Conservation (phyloP, 2,797 vertebrate genomes). For the Sebastes paucispinis region DNA sequence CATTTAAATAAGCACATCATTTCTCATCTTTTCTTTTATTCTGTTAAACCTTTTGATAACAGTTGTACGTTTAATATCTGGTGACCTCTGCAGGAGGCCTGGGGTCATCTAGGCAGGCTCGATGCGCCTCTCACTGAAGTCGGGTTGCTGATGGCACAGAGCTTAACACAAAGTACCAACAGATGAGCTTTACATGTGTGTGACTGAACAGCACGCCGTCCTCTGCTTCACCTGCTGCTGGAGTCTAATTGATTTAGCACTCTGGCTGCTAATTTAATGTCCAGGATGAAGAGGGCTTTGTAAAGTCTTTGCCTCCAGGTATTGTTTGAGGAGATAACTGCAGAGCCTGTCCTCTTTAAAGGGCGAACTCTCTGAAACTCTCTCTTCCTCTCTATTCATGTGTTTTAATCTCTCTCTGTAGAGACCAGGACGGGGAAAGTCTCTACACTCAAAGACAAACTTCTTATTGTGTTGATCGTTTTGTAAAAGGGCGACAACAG, state of each 20-base stretch:
- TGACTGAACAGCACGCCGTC: constrained; percentile 9
- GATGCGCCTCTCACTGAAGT: constrained; percentile 12
- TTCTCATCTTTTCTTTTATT: background rate
- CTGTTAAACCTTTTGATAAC: background rate
- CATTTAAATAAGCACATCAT: background rate
- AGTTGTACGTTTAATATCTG: background rate
- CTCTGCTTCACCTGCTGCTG: constrained; percentile 28
- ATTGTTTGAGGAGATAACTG: constrained; percentile 70
- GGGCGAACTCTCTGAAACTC: constrained; percentile 6
- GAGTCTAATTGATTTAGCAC: constrained; percentile 70
- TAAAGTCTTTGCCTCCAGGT: constrained; percentile 62
- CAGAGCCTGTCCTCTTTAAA: constrained; percentile 45
- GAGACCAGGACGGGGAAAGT: background rate
- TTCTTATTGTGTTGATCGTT: background rate
- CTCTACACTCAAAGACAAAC: background rate
- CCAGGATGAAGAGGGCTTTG: constrained; percentile 60
- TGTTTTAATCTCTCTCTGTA: background rate
- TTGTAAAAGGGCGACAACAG: background rate
- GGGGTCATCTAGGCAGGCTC: background rate
- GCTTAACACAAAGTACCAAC: background rate
- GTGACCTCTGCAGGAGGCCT: constrained; percentile 7
- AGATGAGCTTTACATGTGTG: background rate
- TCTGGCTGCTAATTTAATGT: constrained; percentile 64
- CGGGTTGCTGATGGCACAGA: background rate
- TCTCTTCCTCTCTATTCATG: background rate